These are phyloP conservation scores for Sebastes ruberrimus DNA, from an alignment of 2,797 vertebrate species.

Conservation along the genomic window DNA sequence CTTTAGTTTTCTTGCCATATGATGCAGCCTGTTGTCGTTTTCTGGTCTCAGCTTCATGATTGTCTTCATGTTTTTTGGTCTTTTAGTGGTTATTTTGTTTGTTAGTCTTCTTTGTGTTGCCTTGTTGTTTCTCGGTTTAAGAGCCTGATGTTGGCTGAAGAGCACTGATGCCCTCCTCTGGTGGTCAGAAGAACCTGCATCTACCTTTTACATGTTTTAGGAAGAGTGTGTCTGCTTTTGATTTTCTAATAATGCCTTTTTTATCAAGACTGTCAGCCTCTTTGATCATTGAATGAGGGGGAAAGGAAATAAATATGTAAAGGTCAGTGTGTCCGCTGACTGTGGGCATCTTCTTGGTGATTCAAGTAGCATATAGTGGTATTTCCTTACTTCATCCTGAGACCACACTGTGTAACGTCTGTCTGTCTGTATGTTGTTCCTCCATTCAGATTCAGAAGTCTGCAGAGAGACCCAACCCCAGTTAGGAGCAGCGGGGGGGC, in stretches of 20 bases:
- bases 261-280: not conserved
- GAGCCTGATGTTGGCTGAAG: slow-evolving; percentile 9
- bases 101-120: slow-evolving; percentile 38
- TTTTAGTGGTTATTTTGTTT: slow-evolving; percentile 31
- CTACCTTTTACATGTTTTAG: not conserved
- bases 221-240: not conserved
- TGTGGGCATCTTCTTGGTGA: not conserved
- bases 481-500: slow-evolving; percentile 68
- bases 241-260: not conserved
- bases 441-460: slow-evolving; percentile 78
- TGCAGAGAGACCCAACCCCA: slow-evolving; percentile 81
- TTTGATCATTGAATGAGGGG: not conserved
- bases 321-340: not conserved
- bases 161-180: slow-evolving; percentile 53
- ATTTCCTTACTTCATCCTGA: not conserved
- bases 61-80: slow-evolving; percentile 38
- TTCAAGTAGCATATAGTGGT: not conserved
- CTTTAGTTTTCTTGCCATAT: slow-evolving; percentile 36
- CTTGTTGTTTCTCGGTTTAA: slow-evolving; percentile 2
- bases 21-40: slow-evolving; percentile 41
- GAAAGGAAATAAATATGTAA: not conserved
- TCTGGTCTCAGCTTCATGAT: slow-evolving; percentile 42
- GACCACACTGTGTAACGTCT: not conserved
- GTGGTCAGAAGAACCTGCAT: not conserved
- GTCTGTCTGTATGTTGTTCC: not conserved